These are phyloP conservation scores for Lerista edwardsae DNA, from an alignment of 2,797 vertebrate species.

Conservation along the genomic window DNA sequence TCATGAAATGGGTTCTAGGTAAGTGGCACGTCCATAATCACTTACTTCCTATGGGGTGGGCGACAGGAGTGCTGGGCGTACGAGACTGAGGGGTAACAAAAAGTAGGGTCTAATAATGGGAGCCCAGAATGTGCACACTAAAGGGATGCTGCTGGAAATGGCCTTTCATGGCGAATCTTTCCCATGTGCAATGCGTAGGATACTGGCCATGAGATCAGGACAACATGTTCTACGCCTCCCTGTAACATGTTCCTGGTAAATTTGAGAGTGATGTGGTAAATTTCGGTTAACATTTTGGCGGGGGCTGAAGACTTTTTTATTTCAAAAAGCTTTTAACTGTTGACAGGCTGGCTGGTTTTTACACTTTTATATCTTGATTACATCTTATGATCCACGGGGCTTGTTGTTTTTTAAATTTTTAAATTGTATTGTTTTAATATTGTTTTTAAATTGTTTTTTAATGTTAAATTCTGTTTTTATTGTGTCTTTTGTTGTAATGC, in stretches of 20 bases:
- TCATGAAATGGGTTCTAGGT: conserved; percentile 99
- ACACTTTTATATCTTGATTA: too few relatives aligned
- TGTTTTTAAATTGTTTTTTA: too few relatives aligned
- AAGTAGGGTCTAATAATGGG: neutral
- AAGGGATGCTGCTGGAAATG: neutral
- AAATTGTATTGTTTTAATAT: too few relatives aligned
- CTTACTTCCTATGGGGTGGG: rapidly evolving
- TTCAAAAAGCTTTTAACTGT: too few relatives aligned
- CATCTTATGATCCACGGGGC: too few relatives aligned
- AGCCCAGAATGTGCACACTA: neutral
- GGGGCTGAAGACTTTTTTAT: too few relatives aligned
- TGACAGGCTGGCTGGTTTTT: too few relatives aligned
- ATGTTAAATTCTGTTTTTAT: too few relatives aligned
- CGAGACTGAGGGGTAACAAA: rapidly evolving
- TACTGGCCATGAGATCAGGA: neutral
- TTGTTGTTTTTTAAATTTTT: too few relatives aligned
- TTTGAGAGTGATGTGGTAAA: too few relatives aligned
- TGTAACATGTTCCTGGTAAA: neutral
- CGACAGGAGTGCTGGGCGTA: too few relatives aligned
- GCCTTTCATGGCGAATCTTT: neutral
- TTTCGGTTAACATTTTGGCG: neutral
- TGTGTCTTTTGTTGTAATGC: too few relatives aligned
- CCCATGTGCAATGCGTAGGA: neutral
- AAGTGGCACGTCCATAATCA: conserved; percentile 68
- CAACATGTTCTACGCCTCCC: neutral